Base-by-base conservation (phyloP, 2,113 vertebrate genomes). In the Eolophus roseicapilla region DNA sequence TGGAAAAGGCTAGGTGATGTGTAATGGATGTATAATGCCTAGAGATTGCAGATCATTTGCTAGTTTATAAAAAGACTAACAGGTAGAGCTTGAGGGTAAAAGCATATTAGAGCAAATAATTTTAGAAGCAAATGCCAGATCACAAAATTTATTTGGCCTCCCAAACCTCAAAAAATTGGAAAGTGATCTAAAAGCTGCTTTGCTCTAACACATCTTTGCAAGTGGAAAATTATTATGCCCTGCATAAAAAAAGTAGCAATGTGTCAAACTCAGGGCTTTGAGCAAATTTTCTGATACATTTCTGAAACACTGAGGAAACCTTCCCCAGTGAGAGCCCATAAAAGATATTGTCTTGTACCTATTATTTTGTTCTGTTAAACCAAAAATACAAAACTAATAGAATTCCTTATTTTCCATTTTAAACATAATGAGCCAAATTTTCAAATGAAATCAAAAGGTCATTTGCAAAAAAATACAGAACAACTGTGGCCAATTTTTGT, bases 181-280 rank as follows among this genome's bases (percentile, higher is more conserved):
- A 81, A 25, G 49, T 57, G 6, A 80, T 84, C 92, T 88, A 84
- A 96, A 88, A 63, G 76, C 31, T 70, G 25, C 37, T 90, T 71
- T 92, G 20, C 14, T 94, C 23, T 57, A 46, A 74, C 3, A 7
- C 2, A 3, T 47, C 35, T 90, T 95, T 88, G 86, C 60, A 97
- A 95, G 91, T 79, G 67, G 71, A 86, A 95, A 27, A 67, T 80
- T 95, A 94, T 86, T 44, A 35, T 91, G 29, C 39, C 82, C 60
- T 55, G 86, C 95, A 91, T 80, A 53, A 27, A 65, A 83, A 92
- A 95, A 93, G 87, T 46, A 89, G 47, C 55, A 88, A 78, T 53
- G 60, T 81, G 49, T 86, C 82, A 92, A 73, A 52, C 68, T 59
- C 25, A 68, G 78, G 47, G 12, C n/a, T 92, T 64, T 93, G 65